phyloP scores from a whole-genome alignment of 37 sponge, comb jelly and placozoan genomes.

The Cladorhizidae sp. region DNA sequence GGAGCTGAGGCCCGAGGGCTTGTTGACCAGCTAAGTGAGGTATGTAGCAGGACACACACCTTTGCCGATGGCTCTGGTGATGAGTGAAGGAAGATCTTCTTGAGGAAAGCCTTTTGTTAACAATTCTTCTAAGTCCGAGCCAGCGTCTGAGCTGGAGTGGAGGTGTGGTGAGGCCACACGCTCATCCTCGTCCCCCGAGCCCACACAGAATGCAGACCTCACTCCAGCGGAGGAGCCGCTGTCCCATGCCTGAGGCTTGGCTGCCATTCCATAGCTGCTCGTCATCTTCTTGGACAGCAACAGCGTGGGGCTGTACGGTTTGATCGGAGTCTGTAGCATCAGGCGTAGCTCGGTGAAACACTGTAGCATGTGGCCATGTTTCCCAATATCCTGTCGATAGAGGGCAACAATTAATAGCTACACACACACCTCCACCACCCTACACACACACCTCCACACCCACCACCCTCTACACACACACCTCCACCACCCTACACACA shows the following conservation, averaged over 20 bases:
- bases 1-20: too few species aligned
- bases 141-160: conserved; percentile 39
- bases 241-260: background rate
- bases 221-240: background rate
- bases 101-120: conserved; percentile 44
- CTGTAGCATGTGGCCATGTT: conserved; percentile 50
- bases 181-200: conserved; percentile 40
- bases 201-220: background rate
- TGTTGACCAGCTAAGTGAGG: too few species aligned
- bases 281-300: background rate
- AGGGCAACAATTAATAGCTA: too few species aligned
- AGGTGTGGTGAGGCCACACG: conserved; percentile 23
- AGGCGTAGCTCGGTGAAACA: conserved; percentile 57
- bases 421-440: too few species aligned
- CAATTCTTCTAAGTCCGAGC: conserved; percentile 58
- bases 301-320: conserved; percentile 31
- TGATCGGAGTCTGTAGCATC: conserved; percentile 78
- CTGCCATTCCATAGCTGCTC: background rate
- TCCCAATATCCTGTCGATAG: conserved; percentile 57
- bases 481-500: too few species aligned
- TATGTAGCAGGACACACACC: conserved; percentile 18
- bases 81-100: conserved; percentile 62
- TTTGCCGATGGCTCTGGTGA: conserved; percentile 71
- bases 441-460: too few species aligned
- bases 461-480: too few species aligned